Base-by-base conservation (phyloP, 2,888 invertebrate species). In the Tortrix viridana region DNA sequence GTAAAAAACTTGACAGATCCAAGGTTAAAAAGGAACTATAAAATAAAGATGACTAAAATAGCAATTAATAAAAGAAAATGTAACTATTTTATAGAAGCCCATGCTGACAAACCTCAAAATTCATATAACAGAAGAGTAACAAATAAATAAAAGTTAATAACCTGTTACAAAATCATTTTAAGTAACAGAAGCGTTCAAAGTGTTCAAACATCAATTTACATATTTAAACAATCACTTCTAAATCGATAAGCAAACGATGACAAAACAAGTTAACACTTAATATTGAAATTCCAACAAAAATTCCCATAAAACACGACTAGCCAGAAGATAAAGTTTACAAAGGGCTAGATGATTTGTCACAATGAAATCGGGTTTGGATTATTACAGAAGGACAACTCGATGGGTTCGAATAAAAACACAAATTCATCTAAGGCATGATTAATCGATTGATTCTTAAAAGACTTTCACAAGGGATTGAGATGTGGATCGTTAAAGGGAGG, bases 381-480 rank as follows among this genome's bases (percentile, higher is more conserved):
- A 80, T 77, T 75, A 74, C 74, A 70, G 70, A 56, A 72, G 72
- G 67, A 72, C 68, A 68, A 75, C 66, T 66, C 72, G 73, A 76
- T 82, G 84, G 83, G 77, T 81, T 60, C 68, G 74, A 81, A 83
- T 73, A 79, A 84, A 61, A 63, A 53, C 48, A 65, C 69, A 66
- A 65, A 41, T 63, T 61, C 62, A 52, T 65, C 56, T 62, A 67
- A 58, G 55, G 65, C 65, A 71, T 81, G 82, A 84, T 83, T 81
- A 83, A 84, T 83, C 73, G 79, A 78, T 78, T 74, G 75, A 72
- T 71, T 70, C 72, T 72, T 77, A 72, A n/a, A n/a, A 69, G 68
- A 53, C 68, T 71, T 71, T 68, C 70, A 68, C 66, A 68, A 66
- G 47, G 19, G n/a, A 48, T 53, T 54, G 22, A 53, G 57, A 65